Evolutionary conservation across 2,888 invertebrate genomes (phyloP).

Genomic region (Lumbricus terrestris): DNA sequence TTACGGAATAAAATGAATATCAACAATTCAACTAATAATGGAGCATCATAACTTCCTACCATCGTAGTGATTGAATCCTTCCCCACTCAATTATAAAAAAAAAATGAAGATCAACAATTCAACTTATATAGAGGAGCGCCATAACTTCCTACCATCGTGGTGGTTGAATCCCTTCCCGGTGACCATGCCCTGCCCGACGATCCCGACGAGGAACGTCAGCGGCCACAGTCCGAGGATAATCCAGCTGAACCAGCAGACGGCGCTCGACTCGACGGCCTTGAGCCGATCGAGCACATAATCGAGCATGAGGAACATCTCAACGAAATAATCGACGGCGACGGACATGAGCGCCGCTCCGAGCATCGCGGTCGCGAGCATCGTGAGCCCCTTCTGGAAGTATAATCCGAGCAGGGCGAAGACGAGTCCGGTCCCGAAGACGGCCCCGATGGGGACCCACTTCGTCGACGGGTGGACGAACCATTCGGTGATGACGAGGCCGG

Average conservation of each 20-base stretch:
- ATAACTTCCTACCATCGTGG: conserved; percentile 53
- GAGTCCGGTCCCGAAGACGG: conserved; percentile 70
- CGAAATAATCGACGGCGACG: conserved; percentile 73
- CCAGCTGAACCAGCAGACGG: conserved; percentile 75
- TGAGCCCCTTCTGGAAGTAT: conserved; percentile 74
- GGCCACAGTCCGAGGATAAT: conserved; percentile 75
- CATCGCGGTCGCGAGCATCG: conserved; percentile 74
- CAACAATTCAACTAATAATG: too few relatives aligned
- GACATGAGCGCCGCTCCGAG: conserved; percentile 75
- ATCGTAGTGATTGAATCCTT: too few relatives aligned
- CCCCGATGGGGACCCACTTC: conserved; percentile 72
- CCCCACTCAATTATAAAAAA: too few relatives aligned
- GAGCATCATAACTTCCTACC: too few relatives aligned
- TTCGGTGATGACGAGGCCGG: conserved; percentile 61
- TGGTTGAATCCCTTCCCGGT: conserved; percentile 67
- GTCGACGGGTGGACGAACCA: conserved; percentile 65
- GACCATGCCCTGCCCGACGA: conserved; percentile 70
- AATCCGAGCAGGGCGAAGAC: conserved; percentile 72
- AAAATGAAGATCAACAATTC: background rate
- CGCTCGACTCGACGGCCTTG: conserved; percentile 59
- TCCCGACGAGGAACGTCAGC: conserved; percentile 69
- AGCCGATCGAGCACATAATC: conserved; percentile 72
- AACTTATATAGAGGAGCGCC: background rate
- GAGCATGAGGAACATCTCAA: conserved; percentile 71
- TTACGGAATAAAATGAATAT: too few relatives aligned